These are phyloP conservation scores for Gallinago solitaria DNA, from an alignment of 2,797 vertebrate species.

Conservation along the genomic window DNA sequence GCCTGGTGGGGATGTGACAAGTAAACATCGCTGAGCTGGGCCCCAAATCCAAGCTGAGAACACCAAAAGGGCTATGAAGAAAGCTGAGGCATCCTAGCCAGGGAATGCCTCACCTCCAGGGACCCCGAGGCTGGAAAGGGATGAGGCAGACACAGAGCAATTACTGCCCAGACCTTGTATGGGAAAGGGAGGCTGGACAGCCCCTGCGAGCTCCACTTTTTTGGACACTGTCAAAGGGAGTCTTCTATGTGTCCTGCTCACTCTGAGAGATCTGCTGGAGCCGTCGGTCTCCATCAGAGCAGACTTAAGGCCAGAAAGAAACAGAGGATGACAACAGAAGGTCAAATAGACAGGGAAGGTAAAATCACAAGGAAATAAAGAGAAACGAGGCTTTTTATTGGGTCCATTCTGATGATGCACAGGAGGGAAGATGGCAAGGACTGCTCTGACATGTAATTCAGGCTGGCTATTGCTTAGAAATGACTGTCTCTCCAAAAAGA, in stretches of 20 bases:
- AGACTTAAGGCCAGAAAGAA: neutral
- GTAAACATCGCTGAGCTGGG: neutral
- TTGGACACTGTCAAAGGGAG: neutral
- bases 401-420: neutral
- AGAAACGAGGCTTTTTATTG: conserved; percentile 4
- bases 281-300: neutral
- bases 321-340: neutral
- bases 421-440: neutral
- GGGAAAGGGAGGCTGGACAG: neutral
- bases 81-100: neutral
- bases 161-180: neutral
- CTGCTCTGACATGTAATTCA: neutral
- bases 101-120: neutral
- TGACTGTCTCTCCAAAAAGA: neutral
- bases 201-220: neutral
- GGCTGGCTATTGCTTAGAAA: neutral
- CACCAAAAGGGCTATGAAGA: neutral
- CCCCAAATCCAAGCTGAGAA: neutral
- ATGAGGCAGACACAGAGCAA: neutral
- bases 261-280: neutral
- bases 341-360: neutral
- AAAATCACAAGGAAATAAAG: conserved; percentile 31
- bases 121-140: neutral
- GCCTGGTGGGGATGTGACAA: neutral
- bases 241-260: neutral